These are phyloP conservation scores for Pachliopta kotzebuea DNA, from an alignment of 2,888 invertebrate genomes.

Conservation along the genomic window DNA sequence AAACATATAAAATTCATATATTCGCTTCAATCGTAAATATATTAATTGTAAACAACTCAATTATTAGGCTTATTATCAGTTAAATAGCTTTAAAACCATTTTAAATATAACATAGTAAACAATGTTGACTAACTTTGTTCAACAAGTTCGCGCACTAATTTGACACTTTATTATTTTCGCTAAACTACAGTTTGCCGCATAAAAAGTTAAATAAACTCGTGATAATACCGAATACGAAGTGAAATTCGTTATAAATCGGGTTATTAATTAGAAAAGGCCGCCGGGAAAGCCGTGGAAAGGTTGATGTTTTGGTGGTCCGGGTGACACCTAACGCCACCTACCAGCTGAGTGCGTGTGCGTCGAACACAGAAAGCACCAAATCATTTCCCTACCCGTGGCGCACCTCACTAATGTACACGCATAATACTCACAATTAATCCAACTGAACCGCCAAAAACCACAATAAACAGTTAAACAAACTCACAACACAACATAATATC, in stretches of 20 bases:
- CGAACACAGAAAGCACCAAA: conserved; percentile 79
- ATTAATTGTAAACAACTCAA: not conserved
- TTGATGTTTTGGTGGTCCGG: conserved; percentile 68
- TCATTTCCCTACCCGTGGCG: conserved; percentile 82
- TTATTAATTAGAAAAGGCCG: conserved; percentile 63
- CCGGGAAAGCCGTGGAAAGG: conserved; percentile 80
- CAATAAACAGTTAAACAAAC: conserved; percentile 73
- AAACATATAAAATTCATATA: not conserved
- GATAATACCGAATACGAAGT: conserved; percentile 34
- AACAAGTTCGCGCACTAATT: conserved; percentile 67
- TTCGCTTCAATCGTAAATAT: not conserved
- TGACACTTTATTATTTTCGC: conserved; percentile 44
- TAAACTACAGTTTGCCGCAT: conserved; percentile 33
- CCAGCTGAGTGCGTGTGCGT: conserved; percentile 80
- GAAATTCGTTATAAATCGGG: conserved; percentile 49
- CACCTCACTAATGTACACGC: conserved; percentile 78
- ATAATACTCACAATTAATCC: conserved; percentile 78
- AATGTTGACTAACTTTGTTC: conserved; percentile 57
- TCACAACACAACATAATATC: conserved; percentile 78
- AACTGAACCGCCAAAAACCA: conserved; percentile 73
- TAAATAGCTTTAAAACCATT: conserved; percentile 52
- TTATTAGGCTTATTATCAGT: conserved; percentile 36
- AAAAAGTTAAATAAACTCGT: conserved; percentile 31
- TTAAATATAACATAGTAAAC: conserved; percentile 60
- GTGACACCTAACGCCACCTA: conserved; percentile 78